Percentiles rank a stretch among this genome's conserved stretches.
Conservation (phyloP, 2,113 vertebrate genomes). For the Lepus europaeus region DNA sequence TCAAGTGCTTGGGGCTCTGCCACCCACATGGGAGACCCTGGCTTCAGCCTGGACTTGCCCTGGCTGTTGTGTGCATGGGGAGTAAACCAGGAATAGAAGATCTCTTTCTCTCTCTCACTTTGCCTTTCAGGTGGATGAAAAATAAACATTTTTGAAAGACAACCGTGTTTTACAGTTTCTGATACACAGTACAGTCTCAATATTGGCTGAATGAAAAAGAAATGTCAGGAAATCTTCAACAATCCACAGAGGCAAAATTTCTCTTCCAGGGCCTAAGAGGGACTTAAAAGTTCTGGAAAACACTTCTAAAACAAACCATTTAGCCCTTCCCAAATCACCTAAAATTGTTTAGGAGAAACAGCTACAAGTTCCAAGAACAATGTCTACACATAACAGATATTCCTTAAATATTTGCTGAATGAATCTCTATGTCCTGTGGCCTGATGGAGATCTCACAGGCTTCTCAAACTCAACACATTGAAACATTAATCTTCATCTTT, state of each 20-base stretch:
- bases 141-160: too few relatives aligned
- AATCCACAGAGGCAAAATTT: slow-evolving; percentile 28
- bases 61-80: too few relatives aligned
- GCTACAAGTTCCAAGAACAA: slow-evolving; percentile 10
- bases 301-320: slow-evolving; percentile 24
- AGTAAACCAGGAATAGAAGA: too few relatives aligned
- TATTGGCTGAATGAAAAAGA: not conserved
- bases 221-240: slow-evolving; percentile 21
- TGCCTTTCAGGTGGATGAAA: too few relatives aligned
- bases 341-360: not conserved
- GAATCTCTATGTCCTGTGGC: not conserved
- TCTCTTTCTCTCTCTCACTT: too few relatives aligned
- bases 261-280: too few relatives aligned
- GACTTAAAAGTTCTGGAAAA: slow-evolving; percentile 11
- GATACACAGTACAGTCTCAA: not conserved
- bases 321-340: not conserved
- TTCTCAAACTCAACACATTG: slow-evolving; percentile 24
- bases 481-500: not conserved
- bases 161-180: not conserved
- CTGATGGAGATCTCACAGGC: too few relatives aligned
- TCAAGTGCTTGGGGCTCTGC: too few relatives aligned
- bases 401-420: slow-evolving; percentile 5
- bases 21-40: too few relatives aligned
- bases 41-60: too few relatives aligned
- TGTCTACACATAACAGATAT: not conserved